Evolutionary conservation across 1,140 invertebrate genomes (phyloP).

Genomic region (Drosophila sechellia): DNA sequence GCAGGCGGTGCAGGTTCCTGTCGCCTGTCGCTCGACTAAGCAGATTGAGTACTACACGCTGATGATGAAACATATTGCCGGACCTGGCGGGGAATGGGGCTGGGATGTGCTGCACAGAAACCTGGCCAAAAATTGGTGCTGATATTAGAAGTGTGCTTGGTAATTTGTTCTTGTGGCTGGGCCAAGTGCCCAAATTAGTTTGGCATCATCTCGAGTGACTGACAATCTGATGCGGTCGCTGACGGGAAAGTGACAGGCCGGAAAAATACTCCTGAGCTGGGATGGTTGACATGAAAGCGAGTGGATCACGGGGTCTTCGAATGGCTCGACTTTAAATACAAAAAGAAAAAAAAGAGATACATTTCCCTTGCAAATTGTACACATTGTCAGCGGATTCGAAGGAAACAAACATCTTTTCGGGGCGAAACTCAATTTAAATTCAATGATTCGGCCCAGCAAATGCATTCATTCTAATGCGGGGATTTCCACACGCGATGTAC

Average conservation of each 20-base stretch:
- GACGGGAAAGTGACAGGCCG: constrained; percentile 5
- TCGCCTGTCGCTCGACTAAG: background rate
- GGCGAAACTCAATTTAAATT: constrained; percentile 37
- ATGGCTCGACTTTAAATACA: background rate
- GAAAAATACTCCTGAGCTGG: background rate
- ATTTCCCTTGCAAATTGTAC: constrained; percentile 25
- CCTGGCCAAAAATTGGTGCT: background rate
- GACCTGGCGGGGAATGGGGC: background rate
- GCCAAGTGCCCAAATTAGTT: constrained; percentile 3
- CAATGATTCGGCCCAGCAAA: constrained; percentile 34
- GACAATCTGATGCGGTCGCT: constrained; percentile 5
- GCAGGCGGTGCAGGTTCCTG: constrained; percentile 1
- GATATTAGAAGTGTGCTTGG: background rate
- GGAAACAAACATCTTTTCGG: background rate
- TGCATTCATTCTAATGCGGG: constrained; percentile 31
- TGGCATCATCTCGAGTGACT: constrained; percentile 2
- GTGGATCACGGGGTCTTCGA: background rate
- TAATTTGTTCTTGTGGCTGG: background rate
- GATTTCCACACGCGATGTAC: background rate
- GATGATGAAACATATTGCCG: constrained; percentile 8
- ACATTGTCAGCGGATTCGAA: background rate
- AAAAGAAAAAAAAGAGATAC: background rate
- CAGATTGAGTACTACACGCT: constrained; percentile 3
- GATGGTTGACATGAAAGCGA: background rate
- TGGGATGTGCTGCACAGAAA: background rate